phyloP scores from a whole-genome alignment of 1,140 invertebrate species.

The Anadara kagoshimensis region DNA sequence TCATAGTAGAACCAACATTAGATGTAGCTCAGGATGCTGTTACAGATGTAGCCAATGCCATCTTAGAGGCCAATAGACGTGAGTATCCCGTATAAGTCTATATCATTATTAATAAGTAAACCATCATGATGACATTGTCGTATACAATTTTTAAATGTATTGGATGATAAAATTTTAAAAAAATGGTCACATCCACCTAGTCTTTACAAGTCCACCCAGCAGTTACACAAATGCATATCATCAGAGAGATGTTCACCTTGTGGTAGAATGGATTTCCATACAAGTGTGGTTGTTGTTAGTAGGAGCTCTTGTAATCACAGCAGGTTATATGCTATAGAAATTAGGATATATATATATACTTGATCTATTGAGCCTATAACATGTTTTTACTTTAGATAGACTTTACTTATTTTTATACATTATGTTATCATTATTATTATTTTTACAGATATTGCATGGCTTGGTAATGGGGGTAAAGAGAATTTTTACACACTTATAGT shows the following conservation, averaged over 20 bases:
- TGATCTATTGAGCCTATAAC: no score
- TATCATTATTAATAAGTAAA: no score
- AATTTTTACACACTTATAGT: conserved; percentile 60
- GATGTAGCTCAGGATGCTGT: conserved; percentile 67
- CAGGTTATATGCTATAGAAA: no score
- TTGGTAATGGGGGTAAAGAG: conserved; percentile 50
- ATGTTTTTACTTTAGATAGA: no score
- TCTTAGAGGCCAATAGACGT: conserved; percentile 68
- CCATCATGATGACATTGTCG: no score
- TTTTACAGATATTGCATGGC: conserved; percentile 66
- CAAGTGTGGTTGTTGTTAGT: no score
- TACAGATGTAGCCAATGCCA: conserved; percentile 59
- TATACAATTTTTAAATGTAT: conserved; percentile 15
- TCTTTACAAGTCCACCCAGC: neutral
- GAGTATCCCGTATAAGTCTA: conserved; percentile 8
- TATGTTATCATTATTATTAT: neutral
- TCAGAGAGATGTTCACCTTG: no score
- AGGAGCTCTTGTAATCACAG: no score
- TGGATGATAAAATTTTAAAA: neutral
- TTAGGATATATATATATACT: no score
- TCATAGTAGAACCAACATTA: conserved; percentile 68
- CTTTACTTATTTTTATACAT: no score
- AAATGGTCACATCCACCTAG: neutral
- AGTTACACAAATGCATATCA: no score
- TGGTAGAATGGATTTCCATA: no score